These are phyloP conservation scores for Drosophila persimilis DNA, from an alignment of 1,140 invertebrate species.

Conservation along the genomic window DNA sequence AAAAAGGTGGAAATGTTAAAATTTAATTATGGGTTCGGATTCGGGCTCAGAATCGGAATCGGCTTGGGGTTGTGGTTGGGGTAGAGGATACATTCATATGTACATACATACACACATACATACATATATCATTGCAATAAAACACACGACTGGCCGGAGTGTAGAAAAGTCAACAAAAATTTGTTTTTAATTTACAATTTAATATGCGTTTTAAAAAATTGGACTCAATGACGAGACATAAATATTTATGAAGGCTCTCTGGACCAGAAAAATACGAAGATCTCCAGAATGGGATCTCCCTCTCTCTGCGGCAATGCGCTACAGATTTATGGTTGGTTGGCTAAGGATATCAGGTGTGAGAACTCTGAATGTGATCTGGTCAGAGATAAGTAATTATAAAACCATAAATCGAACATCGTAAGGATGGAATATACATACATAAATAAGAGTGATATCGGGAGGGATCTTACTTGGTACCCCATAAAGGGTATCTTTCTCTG, in stretches of 20 bases:
- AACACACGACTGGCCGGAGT: constrained; percentile 54
- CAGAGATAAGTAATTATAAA: constrained; percentile 21
- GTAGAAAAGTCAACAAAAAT: constrained; percentile 80
- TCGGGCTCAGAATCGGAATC: constrained; percentile 2
- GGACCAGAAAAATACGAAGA: constrained; percentile 40
- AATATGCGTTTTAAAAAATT: constrained; percentile 81
- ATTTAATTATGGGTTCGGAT: constrained; percentile 78
- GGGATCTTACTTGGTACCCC: background rate
- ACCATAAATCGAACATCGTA: constrained; percentile 17
- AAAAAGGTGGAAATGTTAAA: constrained; percentile 81
- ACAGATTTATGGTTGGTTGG: constrained; percentile 26
- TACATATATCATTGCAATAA: constrained; percentile 67
- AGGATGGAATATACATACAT: too few relatives aligned
- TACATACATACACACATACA: background rate
- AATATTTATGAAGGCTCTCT: constrained; percentile 74
- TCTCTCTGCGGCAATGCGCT: constrained; percentile 36
- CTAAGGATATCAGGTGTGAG: constrained; percentile 25
- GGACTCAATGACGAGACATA: constrained; percentile 76
- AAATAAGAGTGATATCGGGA: background rate
- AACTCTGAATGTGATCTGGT: background rate
- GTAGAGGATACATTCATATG: background rate
- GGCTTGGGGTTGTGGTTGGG: background rate
- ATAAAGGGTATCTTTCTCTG: too few relatives aligned
- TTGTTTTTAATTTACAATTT: constrained; percentile 82
- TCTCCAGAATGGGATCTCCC: too few relatives aligned